Evolutionary conservation across 1,140 invertebrate genomes (phyloP).

Genomic region (Lepidurus packardi): DNA sequence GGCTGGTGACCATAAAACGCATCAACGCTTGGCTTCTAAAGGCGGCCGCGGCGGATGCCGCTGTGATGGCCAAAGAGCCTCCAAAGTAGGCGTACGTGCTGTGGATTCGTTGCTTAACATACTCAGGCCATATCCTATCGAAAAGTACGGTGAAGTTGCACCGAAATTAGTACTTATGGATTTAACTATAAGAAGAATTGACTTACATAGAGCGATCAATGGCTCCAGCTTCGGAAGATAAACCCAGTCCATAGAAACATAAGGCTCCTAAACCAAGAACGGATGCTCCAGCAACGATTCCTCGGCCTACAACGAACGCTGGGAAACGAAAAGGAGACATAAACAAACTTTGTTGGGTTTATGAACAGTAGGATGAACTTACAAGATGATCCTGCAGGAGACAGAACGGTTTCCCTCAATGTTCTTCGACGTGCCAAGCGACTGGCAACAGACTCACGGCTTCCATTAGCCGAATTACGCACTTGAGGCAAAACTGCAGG

Average conservation of each 20-base stretch:
- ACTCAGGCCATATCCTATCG: constrained; percentile 83
- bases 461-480: constrained; percentile 44
- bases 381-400: constrained; percentile 52
- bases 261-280: constrained; percentile 86
- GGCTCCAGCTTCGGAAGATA: constrained; percentile 71
- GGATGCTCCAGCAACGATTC: constrained; percentile 78
- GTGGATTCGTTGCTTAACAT: constrained; percentile 82
- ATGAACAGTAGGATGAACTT: constrained; percentile 34
- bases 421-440: constrained; percentile 42
- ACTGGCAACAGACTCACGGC: constrained; percentile 41
- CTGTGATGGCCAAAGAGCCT: constrained; percentile 73
- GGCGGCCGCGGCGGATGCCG: constrained; percentile 69
- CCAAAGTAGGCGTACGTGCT: constrained; percentile 92
- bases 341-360: background rate
- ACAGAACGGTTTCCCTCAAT: constrained; percentile 48
- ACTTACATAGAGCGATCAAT: constrained; percentile 76
- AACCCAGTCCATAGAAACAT: constrained; percentile 89
- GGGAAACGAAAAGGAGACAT: constrained; percentile 34
- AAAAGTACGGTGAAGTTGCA: constrained; percentile 15
- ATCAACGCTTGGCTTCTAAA: constrained; percentile 73
- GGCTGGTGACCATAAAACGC: constrained; percentile 63
- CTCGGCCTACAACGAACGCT: constrained; percentile 82
- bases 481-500: constrained; percentile 14
- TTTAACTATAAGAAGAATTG: constrained; percentile 37
- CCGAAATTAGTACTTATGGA: background rate